These are phyloP conservation scores for Drosophila acutilabella DNA, from an alignment of 2,888 invertebrate species.

Conservation along the genomic window DNA sequence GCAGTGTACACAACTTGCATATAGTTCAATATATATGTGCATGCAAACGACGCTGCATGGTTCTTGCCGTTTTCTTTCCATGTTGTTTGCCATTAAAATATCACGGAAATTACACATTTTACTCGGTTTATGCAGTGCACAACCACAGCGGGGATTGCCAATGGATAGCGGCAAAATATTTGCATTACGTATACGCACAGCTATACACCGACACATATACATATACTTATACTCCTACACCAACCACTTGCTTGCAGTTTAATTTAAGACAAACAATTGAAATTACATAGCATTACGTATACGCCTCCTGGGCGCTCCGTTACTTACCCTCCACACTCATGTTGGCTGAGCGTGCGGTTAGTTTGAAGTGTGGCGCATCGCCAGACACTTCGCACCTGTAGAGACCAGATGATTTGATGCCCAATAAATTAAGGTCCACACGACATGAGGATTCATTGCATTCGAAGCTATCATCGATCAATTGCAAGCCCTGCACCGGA, in stretches of 20 bases:
- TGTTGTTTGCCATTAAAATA: constrained; percentile 80
- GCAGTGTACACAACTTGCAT: not conserved
- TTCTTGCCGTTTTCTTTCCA: constrained; percentile 62
- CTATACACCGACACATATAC: constrained; percentile 18
- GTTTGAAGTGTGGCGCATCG: constrained; percentile 87
- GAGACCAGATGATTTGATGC: constrained; percentile 85
- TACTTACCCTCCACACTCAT: constrained; percentile 87
- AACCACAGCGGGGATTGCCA: constrained; percentile 41
- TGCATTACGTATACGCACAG: constrained; percentile 51
- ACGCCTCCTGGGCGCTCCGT: constrained; percentile 37
- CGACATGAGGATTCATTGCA: constrained; percentile 83
- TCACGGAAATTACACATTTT: constrained; percentile 82
- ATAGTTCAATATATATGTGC: constrained; percentile 21
- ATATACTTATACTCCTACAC: constrained; percentile 6
- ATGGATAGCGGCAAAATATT: constrained; percentile 60
- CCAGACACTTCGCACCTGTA: constrained; percentile 88
- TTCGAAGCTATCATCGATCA: constrained; percentile 78
- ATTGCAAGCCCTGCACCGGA: constrained; percentile 78
- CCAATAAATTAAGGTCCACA: constrained; percentile 81
- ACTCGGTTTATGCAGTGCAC: constrained; percentile 75
- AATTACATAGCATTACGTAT: constrained; percentile 68
- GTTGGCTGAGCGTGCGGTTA: constrained; percentile 86
- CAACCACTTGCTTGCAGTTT: constrained; percentile 37
- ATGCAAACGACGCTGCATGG: constrained; percentile 63
- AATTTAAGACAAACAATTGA: constrained; percentile 75